A percentile compares a stretch with the other conserved stretches of the same genome.
Evolutionary conservation across 2,888 invertebrate genomes (phyloP).

Genomic region (Didymodactylos carnosus): DNA sequence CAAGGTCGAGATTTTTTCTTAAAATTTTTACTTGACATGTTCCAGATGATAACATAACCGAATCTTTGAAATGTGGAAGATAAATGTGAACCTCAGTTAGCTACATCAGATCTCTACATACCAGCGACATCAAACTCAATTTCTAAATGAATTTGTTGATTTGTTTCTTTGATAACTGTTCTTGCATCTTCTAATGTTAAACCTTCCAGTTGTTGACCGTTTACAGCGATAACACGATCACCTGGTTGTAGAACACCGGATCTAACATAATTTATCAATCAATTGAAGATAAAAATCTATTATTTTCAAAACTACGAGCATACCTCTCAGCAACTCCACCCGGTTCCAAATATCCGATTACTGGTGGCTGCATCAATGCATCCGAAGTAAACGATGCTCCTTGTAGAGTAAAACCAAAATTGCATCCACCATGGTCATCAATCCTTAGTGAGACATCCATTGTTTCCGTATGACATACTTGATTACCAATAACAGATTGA

Average conservation of each 20-base stretch:
- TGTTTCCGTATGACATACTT: slow-evolving; percentile 42
- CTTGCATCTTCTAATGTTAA: slow-evolving; percentile 33
- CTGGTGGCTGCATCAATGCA: slow-evolving; percentile 27
- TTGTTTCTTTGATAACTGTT: slow-evolving; percentile 30
- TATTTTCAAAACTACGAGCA: neutral
- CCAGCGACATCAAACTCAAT: slow-evolving; percentile 68
- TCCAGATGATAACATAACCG: slow-evolving; percentile 70
- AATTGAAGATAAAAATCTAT: neutral
- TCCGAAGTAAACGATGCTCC: slow-evolving; percentile 26
- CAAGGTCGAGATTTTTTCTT: slow-evolving; percentile 49
- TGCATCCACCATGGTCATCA: slow-evolving; percentile 36
- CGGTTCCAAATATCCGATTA: slow-evolving; percentile 39
- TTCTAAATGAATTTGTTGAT: slow-evolving; percentile 48
- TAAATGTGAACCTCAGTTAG: neutral
- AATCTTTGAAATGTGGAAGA: slow-evolving; percentile 38
- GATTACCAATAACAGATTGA: slow-evolving; percentile 18
- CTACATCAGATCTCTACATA: slow-evolving; percentile 15
- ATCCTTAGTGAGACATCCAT: slow-evolving; percentile 39
- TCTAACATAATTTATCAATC: slow-evolving; percentile 17
- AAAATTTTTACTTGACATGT: slow-evolving; percentile 72
- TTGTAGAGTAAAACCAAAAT: slow-evolving; percentile 40
- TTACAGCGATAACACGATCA: slow-evolving; percentile 63
- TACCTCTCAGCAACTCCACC: slow-evolving; percentile 45
- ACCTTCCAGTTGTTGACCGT: slow-evolving; percentile 47
- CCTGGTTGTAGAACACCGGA: slow-evolving; percentile 40